Conservation (phyloP, 92 coral and sea anemone genomes). For the Epizoanthus illoricatus region DNA sequence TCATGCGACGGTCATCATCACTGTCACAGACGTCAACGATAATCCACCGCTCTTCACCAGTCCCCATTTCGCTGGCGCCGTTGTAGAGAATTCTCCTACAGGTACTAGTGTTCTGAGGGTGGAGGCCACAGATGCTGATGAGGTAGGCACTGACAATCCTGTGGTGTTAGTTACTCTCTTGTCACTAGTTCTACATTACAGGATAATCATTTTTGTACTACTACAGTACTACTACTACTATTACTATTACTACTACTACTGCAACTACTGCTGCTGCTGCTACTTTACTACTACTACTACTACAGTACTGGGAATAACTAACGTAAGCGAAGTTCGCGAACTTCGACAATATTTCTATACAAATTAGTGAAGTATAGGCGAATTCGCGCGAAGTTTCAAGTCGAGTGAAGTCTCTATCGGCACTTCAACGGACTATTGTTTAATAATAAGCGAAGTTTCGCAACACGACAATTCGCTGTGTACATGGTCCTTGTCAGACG, state of each 20-base stretch:
- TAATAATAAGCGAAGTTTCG: too few relatives aligned
- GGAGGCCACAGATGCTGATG: slow-evolving; percentile 74
- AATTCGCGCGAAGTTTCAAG: slow-evolving; percentile 18
- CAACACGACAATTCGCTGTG: background rate
- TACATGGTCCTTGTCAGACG: too few relatives aligned
- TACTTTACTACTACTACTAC: too few relatives aligned
- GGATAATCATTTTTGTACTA: background rate
- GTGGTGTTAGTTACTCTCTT: background rate
- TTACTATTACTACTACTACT: background rate
- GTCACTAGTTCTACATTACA: background rate
- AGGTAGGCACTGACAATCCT: slow-evolving; percentile 43
- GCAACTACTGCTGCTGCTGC: background rate
- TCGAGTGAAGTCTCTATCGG: background rate
- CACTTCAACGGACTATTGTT: too few relatives aligned
- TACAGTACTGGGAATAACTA: background rate
- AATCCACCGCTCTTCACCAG: slow-evolving; percentile 64
- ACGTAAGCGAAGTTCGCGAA: slow-evolving; percentile 19
- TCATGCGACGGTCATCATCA: slow-evolving; percentile 70
- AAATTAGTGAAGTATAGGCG: slow-evolving; percentile 24
- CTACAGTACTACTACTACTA: too few relatives aligned
- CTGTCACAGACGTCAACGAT: slow-evolving; percentile 74
- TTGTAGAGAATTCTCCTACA: slow-evolving; percentile 64
- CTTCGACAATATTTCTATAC: slow-evolving; percentile 10
- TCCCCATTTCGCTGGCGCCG: slow-evolving; percentile 45
- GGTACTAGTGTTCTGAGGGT: slow-evolving; percentile 74